Conservation (phyloP, 2,113 vertebrate genomes). For the Cyprinodon tularosa region DNA sequence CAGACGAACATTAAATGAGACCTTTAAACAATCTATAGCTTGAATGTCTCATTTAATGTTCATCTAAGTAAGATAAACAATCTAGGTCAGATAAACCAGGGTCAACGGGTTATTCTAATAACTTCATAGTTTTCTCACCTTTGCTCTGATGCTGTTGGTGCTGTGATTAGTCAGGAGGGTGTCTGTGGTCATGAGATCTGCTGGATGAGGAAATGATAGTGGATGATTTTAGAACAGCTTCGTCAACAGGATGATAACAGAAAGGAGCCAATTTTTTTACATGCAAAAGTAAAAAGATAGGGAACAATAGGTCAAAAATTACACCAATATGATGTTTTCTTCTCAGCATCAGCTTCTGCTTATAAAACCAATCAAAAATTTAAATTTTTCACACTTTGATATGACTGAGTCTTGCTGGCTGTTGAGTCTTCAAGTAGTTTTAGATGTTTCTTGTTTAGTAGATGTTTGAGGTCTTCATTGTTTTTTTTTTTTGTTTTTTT, state of each 20-base stretch:
- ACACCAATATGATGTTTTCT: background rate
- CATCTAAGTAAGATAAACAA: too few species aligned
- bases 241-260: conserved; percentile 25
- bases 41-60: too few species aligned
- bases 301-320: background rate
- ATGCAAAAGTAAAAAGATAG: too few species aligned
- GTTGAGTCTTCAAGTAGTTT: background rate
- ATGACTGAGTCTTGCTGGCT: background rate
- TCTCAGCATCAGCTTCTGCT: background rate
- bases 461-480: too few species aligned
- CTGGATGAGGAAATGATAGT: conserved; percentile 34
- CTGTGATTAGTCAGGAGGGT: background rate
- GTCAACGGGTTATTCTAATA: too few species aligned
- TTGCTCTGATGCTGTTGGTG: rapidly evolving
- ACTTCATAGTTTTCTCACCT: conserved; percentile 19
- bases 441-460: too few species aligned
- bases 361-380: too few species aligned
- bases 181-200: conserved; percentile 35
- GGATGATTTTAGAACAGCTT: background rate
- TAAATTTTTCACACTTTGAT: background rate
- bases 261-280: background rate
- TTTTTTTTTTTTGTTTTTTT: too few species aligned
- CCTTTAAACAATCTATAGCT: too few species aligned
- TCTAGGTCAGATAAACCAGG: too few species aligned
- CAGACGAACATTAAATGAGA: too few species aligned